A percentile compares a stretch with the other conserved stretches of the same genome.
Evolutionary conservation across 2,888 invertebrate species (phyloP).

Genomic region (Coecobrya sp.): DNA sequence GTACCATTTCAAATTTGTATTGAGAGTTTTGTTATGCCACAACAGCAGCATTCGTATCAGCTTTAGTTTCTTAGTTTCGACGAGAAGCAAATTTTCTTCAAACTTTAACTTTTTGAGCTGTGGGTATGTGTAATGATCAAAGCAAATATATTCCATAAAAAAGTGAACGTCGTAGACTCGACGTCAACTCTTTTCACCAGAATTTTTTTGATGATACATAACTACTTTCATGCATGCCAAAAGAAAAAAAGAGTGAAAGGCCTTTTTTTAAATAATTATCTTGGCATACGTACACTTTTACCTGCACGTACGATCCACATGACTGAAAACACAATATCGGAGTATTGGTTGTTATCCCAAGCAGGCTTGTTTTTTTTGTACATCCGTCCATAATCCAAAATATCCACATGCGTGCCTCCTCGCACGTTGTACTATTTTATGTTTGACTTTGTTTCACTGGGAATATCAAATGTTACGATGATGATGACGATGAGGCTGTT

Average conservation of each 20-base stretch:
- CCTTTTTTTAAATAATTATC: constrained; percentile 1
- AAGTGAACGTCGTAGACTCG: too few species aligned
- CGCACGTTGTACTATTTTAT: not conserved
- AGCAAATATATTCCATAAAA: too few species aligned
- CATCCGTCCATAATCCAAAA: constrained; percentile 8
- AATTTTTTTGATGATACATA: not conserved
- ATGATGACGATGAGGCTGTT: not conserved
- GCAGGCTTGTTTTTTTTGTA: not conserved
- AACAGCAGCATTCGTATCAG: too few species aligned
- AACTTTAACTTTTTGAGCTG: too few species aligned
- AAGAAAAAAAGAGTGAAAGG: not conserved
- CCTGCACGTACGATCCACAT: constrained; percentile 4
- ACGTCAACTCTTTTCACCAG: not conserved
- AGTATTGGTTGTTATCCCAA: not conserved
- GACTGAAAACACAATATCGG: not conserved
- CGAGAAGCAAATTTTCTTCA: too few species aligned
- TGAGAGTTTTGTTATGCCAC: too few species aligned
- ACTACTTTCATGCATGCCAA: not conserved
- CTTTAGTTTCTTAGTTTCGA: too few species aligned
- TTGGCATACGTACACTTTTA: not conserved
- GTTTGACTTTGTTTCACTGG: not conserved
- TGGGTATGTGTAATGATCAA: too few species aligned
- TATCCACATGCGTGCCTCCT: not conserved
- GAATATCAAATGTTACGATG: constrained; percentile 24
- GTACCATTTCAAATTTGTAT: too few species aligned